Percentiles rank a stretch among this genome's conserved stretches.
These are phyloP conservation scores for Morone chrysops DNA, from an alignment of 2,113 vertebrate genomes.

Conservation along the genomic window DNA sequence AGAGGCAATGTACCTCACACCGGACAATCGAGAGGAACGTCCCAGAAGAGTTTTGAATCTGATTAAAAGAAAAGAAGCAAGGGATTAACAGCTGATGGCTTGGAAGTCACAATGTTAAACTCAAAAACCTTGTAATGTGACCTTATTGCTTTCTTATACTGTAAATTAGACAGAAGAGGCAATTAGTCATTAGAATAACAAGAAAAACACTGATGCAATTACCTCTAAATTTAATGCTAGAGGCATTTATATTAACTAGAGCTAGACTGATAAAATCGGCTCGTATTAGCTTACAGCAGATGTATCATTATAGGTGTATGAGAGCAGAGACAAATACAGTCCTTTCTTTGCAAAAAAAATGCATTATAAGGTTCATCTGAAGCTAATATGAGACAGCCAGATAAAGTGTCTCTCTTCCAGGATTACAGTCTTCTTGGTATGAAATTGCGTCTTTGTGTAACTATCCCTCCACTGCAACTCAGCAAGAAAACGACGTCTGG, in stretches of 20 bases:
- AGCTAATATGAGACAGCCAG: not conserved
- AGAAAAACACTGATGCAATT: not conserved
- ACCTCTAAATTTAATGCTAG: not conserved
- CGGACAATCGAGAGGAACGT: constrained; percentile 55
- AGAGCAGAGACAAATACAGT: not conserved
- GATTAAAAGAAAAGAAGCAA: constrained; percentile 22
- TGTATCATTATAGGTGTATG: too few relatives aligned
- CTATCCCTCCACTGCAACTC: not conserved
- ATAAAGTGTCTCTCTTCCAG: not conserved
- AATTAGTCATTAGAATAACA: not conserved
- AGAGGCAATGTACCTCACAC: constrained; percentile 48
- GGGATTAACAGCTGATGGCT: not conserved
- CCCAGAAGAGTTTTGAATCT: constrained; percentile 51
- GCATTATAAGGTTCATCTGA: not conserved
- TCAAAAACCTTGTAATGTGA: not conserved
- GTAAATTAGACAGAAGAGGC: not conserved
- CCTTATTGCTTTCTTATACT: not conserved
- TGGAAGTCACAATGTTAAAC: not conserved
- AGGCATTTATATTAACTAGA: not conserved
- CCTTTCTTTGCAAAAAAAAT: not conserved
- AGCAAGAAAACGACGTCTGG: not conserved
- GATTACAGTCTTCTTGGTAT: not conserved
- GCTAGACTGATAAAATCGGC: not conserved
- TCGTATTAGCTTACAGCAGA: not conserved
- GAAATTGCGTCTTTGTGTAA: not conserved